These are phyloP conservation scores for Napeogenes inachia DNA, from an alignment of 2,888 invertebrate species.

Conservation along the genomic window DNA sequence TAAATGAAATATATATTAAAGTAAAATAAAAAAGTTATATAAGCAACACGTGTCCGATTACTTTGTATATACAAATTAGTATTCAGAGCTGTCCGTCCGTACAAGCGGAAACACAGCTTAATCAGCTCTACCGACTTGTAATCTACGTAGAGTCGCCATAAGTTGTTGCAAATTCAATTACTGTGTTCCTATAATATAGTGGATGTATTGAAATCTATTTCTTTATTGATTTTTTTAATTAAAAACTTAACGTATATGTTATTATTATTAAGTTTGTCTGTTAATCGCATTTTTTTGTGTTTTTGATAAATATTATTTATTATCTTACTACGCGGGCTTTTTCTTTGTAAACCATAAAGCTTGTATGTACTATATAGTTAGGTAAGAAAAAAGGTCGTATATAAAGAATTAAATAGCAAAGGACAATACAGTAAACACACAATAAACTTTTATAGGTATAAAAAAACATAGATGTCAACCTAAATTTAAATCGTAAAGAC, in stretches of 20 bases:
- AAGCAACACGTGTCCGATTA: not conserved
- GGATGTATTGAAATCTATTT: too few species aligned
- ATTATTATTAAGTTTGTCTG: not conserved
- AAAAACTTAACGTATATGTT: not conserved
- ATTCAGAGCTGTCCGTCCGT: constrained; percentile 15
- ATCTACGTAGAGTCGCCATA: constrained; percentile 4
- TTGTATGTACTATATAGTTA: too few species aligned
- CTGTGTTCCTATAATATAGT: not conserved
- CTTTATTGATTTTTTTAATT: too few species aligned
- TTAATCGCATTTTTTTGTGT: not conserved
- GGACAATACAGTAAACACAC: too few species aligned
- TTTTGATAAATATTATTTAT: too few species aligned
- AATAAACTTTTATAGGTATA: too few species aligned
- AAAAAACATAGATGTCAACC: too few species aligned
- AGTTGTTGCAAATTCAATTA: constrained; percentile 9
- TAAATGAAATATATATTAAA: not conserved
- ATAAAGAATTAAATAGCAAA: too few species aligned
- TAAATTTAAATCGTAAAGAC: too few species aligned
- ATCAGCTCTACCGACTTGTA: constrained; percentile 11
- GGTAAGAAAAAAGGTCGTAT: too few species aligned
- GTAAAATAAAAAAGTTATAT: not conserved
- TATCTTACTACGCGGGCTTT: too few species aligned
- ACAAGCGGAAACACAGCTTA: constrained; percentile 19
- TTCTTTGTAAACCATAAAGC: too few species aligned
- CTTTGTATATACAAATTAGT: constrained; percentile 7